A percentile compares a stretch with the other conserved stretches of the same genome.
Evolutionary conservation across 2,113 vertebrate species (phyloP).

Genomic region (Brachionichthys hirsutus): DNA sequence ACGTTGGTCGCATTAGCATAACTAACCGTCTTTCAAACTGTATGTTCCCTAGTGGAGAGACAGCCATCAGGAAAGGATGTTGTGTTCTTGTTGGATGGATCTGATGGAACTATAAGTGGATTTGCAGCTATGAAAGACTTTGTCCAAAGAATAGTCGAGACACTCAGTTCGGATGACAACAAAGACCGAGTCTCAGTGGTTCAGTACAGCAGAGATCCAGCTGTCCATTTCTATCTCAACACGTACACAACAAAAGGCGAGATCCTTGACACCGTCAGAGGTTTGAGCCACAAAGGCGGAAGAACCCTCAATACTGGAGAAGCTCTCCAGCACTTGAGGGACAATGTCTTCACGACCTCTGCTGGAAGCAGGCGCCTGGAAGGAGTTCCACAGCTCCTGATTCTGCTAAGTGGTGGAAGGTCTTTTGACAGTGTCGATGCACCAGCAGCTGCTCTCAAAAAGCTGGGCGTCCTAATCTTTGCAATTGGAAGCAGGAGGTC

Average conservation of each 20-base stretch:
- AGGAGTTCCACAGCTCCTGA: conserved; percentile 78
- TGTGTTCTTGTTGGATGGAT: conserved; percentile 73
- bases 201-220: conserved; percentile 53
- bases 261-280: conserved; percentile 34
- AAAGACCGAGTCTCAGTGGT: conserved; percentile 50
- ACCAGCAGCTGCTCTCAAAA: conserved; percentile 55
- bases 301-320: conserved; percentile 79
- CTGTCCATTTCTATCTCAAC: conserved; percentile 50
- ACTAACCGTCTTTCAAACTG: neutral
- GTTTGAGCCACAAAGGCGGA: conserved; percentile 49
- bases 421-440: conserved; percentile 58
- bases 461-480: conserved; percentile 46
- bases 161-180: conserved; percentile 40
- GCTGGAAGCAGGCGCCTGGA: conserved; percentile 82
- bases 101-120: conserved; percentile 31
- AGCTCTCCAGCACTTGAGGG: conserved; percentile 73
- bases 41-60: conserved; percentile 28
- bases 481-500: conserved; percentile 40
- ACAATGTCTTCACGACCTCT: conserved; percentile 75
- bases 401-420: conserved; percentile 56
- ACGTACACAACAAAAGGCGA: conserved; percentile 36
- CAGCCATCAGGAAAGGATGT: conserved; percentile 32
- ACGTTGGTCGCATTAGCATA: neutral
- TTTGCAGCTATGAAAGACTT: conserved; percentile 46
- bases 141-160: conserved; percentile 51